Percentiles rank a stretch among this genome's conserved stretches.
Evolutionary conservation across 1,140 invertebrate genomes (phyloP).

Genomic region (Drosophila athabasca): DNA sequence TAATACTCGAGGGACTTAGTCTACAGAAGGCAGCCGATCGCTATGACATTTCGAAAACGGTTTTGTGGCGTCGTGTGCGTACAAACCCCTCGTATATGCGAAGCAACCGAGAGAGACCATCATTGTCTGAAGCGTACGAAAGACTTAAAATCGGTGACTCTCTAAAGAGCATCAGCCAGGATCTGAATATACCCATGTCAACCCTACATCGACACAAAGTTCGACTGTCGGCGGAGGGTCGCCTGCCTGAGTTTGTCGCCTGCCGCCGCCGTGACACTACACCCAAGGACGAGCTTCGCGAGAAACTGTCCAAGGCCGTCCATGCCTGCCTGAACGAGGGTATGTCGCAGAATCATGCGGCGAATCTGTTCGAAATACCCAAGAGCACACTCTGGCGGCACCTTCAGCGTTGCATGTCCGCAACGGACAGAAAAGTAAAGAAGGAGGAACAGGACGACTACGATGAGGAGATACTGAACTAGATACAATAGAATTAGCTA

Average conservation of each 20-base stretch:
- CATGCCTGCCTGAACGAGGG: constrained; percentile 85
- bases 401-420: constrained; percentile 83
- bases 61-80: constrained; percentile 86
- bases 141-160: constrained; percentile 85
- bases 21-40: constrained; percentile 85
- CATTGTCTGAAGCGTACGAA: constrained; percentile 85
- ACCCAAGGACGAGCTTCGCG: constrained; percentile 84
- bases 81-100: constrained; percentile 84
- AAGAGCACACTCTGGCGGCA: constrained; percentile 87
- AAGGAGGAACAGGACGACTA: constrained; percentile 61
- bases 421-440: constrained; percentile 59
- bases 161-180: constrained; percentile 85
- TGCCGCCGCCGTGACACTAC: constrained; percentile 84
- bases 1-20: constrained; percentile 85
- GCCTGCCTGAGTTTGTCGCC: constrained; percentile 84
- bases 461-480: constrained; percentile 58
- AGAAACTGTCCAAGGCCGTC: constrained; percentile 85
- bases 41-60: constrained; percentile 86
- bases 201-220: constrained; percentile 86
- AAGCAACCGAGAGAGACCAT: constrained; percentile 84
- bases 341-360: constrained; percentile 86
- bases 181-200: constrained; percentile 86
- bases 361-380: constrained; percentile 85
- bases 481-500: constrained; percentile 11
- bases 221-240: constrained; percentile 85